Percentiles rank a stretch among this genome's conserved stretches.
These are phyloP conservation scores for Potorous gilbertii DNA, from an alignment of 2,797 vertebrate genomes.

Conservation along the genomic window DNA sequence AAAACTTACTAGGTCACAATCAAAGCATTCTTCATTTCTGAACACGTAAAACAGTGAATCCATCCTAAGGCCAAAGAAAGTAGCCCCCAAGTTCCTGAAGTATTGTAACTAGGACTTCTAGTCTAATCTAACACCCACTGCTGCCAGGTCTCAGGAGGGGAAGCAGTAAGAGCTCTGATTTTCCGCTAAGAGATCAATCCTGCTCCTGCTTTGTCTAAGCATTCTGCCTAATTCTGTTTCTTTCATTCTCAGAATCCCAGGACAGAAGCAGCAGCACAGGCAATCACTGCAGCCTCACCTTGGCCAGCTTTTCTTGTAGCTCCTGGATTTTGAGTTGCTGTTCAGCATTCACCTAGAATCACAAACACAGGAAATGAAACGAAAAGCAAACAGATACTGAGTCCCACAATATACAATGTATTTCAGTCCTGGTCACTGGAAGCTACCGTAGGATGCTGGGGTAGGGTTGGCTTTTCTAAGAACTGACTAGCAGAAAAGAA, in stretches of 20 bases:
- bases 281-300: slow-evolving; percentile 86
- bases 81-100: slow-evolving; percentile 29
- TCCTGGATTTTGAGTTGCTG: slow-evolving; percentile 96
- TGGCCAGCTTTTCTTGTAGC: slow-evolving; percentile 95
- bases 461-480: slow-evolving; percentile 16
- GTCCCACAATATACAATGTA: background rate
- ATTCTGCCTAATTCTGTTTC: slow-evolving; percentile 79
- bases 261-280: slow-evolving; percentile 58
- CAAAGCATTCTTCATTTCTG: background rate
- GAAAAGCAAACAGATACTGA: slow-evolving; percentile 5
- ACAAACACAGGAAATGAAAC: slow-evolving; percentile 64
- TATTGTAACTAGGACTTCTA: slow-evolving; percentile 73
- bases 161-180: slow-evolving; percentile 76
- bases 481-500: slow-evolving; percentile 28
- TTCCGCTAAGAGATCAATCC: slow-evolving; percentile 73
- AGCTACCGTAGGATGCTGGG: slow-evolving; percentile 21
- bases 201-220: slow-evolving; percentile 61
- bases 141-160: slow-evolving; percentile 79
- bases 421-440: slow-evolving; percentile 40
- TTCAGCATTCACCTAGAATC: slow-evolving; percentile 91
- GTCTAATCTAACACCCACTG: slow-evolving; percentile 79
- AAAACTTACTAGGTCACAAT: background rate
- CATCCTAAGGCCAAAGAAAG: slow-evolving; percentile 31
- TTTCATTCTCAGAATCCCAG: slow-evolving; percentile 69
- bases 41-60: slow-evolving; percentile 11